Percentiles rank a stretch among this genome's conserved stretches.
Conservation (phyloP, 2,888 invertebrate species). For the Epistrophe eligans region DNA sequence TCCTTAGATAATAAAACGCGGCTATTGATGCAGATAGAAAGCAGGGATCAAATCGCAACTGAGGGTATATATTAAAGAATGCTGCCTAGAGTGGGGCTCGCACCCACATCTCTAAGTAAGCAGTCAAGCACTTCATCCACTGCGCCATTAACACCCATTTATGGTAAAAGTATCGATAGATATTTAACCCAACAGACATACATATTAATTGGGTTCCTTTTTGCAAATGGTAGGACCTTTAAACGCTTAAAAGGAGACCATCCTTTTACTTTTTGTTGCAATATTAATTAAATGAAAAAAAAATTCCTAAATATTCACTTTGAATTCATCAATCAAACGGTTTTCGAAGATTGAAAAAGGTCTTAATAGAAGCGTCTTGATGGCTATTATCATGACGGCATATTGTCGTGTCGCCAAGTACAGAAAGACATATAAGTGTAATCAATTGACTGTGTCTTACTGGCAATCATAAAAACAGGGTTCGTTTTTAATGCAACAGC, state of each 20-base stretch:
- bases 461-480: slow-evolving; percentile 51
- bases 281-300: background rate
- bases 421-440: slow-evolving; percentile 43
- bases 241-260: background rate
- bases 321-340: slow-evolving; percentile 60
- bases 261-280: background rate
- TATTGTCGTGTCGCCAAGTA: slow-evolving; percentile 65
- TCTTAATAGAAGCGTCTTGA: slow-evolving; percentile 53
- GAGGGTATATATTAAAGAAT: too few relatives aligned
- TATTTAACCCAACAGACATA: too few relatives aligned
- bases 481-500: slow-evolving; percentile 47
- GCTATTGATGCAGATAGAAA: too few relatives aligned
- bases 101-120: too few relatives aligned
- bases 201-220: too few relatives aligned
- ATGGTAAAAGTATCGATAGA: too few relatives aligned
- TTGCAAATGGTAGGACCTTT: background rate
- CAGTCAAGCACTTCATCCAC: background rate
- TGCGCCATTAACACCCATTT: background rate
- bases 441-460: slow-evolving; percentile 63
- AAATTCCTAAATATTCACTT: slow-evolving; percentile 18
- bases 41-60: too few relatives aligned
- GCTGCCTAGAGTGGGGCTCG: too few relatives aligned
- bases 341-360: slow-evolving; percentile 58
- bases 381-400: slow-evolving; percentile 58
- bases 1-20: too few relatives aligned